Percentiles rank a stretch among this genome's conserved stretches.
phyloP scores from a whole-genome alignment of 37 sponge, comb jelly and placozoan genomes.

The Sycon ciliatum region DNA sequence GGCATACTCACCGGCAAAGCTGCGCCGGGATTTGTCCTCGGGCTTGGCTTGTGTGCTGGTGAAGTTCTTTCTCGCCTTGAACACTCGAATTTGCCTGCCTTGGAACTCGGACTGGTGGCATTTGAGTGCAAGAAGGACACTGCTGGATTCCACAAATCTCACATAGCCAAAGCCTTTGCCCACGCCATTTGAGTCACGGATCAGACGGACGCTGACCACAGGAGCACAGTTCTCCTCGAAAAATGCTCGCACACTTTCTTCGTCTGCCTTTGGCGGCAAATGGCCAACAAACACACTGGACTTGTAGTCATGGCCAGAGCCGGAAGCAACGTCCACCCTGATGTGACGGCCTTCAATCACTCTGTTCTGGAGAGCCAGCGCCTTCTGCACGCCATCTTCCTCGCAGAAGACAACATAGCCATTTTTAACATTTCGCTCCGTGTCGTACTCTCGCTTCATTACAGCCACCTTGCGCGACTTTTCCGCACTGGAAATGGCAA shows the following conservation, averaged over 20 bases:
- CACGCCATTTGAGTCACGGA: conserved; percentile 50
- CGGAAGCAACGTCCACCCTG: conserved; percentile 47
- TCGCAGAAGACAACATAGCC: conserved; percentile 58
- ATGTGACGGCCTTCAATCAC: conserved; percentile 39
- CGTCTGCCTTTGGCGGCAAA: conserved; percentile 53
- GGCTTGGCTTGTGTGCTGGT: no score
- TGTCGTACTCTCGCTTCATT: conserved; percentile 2
- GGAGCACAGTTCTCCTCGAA: conserved; percentile 52
- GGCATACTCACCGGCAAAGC: no score
- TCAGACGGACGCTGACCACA: conserved; percentile 54
- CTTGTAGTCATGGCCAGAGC: conserved; percentile 21
- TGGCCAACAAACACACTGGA: conserved; percentile 68
- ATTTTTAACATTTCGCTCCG: conserved; percentile 27
- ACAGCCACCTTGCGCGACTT: conserved; percentile 22
- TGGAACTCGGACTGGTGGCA: conserved; percentile 35
- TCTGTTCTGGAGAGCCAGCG: conserved; percentile 40
- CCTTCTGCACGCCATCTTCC: conserved; percentile 22
- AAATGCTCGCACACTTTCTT: conserved; percentile 40
- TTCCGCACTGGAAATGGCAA: conserved; percentile 20
- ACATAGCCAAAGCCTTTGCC: conserved; percentile 84
- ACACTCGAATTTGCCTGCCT: conserved; percentile 46
- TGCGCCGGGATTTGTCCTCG: no score
- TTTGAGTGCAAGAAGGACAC: conserved; percentile 66
- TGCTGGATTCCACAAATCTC: conserved; percentile 43
- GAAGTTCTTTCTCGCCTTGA: conserved; percentile 22